phyloP scores from a whole-genome alignment of 2,113 vertebrate species.

The Prunella fulvescens region DNA sequence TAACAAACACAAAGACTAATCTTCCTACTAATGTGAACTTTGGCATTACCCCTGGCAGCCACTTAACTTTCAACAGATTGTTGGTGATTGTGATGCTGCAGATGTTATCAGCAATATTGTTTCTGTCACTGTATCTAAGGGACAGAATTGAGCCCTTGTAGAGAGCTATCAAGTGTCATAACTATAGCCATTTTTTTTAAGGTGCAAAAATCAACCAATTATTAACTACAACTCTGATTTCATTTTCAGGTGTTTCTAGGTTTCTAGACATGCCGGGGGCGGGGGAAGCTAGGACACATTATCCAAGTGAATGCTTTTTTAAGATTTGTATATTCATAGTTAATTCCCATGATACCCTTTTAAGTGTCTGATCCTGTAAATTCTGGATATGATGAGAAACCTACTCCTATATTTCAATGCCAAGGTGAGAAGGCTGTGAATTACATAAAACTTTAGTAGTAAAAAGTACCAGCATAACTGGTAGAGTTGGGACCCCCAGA shows the following conservation, averaged over 20 bases:
- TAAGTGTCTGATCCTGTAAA: not conserved
- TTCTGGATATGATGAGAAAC: not conserved
- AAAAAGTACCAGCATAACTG: not conserved
- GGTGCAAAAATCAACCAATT: not conserved
- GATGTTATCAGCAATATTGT: not conserved
- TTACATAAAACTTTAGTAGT: not conserved
- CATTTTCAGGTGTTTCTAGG: not conserved
- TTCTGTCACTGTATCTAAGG: not conserved
- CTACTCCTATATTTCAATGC: not conserved
- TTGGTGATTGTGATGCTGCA: not conserved
- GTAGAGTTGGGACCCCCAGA: not conserved
- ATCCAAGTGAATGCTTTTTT: not conserved
- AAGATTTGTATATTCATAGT: not conserved
- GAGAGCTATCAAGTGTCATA: not conserved
- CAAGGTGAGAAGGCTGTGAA: not conserved
- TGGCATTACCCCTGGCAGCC: not conserved
- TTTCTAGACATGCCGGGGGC: not conserved
- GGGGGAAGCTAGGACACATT: not conserved
- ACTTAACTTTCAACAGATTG: not conserved
- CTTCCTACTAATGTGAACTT: not conserved
- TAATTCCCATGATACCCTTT: not conserved
- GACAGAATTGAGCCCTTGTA: not conserved
- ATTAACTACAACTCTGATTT: not conserved
- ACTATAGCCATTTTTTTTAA: not conserved
- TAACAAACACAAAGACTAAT: not conserved